These are phyloP conservation scores for Noctua fimbriata DNA, from an alignment of 2,888 invertebrate genomes.

Conservation along the genomic window DNA sequence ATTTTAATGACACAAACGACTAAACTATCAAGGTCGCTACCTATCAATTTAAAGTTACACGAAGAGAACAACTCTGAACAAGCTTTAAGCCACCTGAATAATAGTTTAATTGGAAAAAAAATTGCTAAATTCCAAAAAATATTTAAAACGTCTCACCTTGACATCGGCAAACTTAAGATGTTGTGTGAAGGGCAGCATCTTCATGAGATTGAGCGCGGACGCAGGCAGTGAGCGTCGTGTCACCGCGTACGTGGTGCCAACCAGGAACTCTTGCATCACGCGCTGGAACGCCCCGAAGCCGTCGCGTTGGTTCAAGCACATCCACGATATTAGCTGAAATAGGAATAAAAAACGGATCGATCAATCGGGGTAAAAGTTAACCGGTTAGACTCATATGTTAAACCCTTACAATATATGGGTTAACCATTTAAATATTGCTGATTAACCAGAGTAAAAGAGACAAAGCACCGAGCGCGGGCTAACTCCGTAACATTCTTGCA, in stretches of 20 bases:
- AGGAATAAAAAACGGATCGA: not conserved
- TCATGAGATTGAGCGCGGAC: slow-evolving; percentile 93
- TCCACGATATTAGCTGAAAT: slow-evolving; percentile 90
- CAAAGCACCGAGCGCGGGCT: no score
- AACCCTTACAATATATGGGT: no score
- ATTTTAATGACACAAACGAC: not conserved
- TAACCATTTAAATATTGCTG: no score
- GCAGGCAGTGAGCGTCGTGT: slow-evolving; percentile 93
- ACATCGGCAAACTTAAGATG: slow-evolving; percentile 91
- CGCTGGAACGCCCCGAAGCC: slow-evolving; percentile 90
- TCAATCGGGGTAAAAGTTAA: not conserved
- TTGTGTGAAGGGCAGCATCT: slow-evolving; percentile 93
- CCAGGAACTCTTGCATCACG: slow-evolving; percentile 95
- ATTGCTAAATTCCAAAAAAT: not conserved
- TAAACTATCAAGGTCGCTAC: not conserved
- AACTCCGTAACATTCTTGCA: no score
- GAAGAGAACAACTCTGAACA: not conserved
- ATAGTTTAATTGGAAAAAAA: no score
- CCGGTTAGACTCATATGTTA: no score
- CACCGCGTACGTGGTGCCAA: slow-evolving; percentile 93
- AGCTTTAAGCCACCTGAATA: not conserved
- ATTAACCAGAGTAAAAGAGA: no score
- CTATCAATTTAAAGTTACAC: not conserved
- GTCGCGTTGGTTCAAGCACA: slow-evolving; percentile 82
- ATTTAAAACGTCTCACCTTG: slow-evolving; percentile 81